phyloP scores from a whole-genome alignment of 2,797 vertebrate genomes.

The Pygocentrus nattereri region DNA sequence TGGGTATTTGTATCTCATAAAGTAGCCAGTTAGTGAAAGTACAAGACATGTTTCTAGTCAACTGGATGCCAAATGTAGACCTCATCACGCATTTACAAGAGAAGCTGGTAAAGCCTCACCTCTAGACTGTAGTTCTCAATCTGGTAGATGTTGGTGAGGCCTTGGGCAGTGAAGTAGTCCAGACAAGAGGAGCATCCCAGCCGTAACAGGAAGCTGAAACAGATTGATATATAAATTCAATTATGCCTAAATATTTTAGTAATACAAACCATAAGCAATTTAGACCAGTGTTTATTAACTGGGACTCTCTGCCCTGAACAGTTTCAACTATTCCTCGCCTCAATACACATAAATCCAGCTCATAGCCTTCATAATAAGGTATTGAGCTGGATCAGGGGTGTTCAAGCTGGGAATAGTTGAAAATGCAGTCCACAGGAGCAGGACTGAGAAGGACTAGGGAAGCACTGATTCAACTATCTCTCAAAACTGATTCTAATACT shows the following conservation, averaged over 20 bases:
- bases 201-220: conserved; percentile 95
- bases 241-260: not conserved
- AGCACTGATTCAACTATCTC: too few species aligned
- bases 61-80: not conserved
- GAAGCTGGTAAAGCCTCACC: conserved; percentile 88
- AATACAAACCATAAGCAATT: not conserved
- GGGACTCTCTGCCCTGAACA: not conserved
- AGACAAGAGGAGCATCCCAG: conserved; percentile 98
- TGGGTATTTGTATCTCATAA: not conserved
- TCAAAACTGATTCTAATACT: too few species aligned
- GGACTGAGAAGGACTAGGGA: too few species aligned
- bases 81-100: conserved; percentile 18
- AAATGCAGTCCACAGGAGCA: not conserved
- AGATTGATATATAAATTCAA: not conserved
- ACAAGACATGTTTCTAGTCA: not conserved
- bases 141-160: conserved; percentile 99
- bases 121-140: conserved; percentile 99
- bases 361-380: not conserved
- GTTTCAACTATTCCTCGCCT: not conserved
- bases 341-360: not conserved
- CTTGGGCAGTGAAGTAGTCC: conserved; percentile 99
- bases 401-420: not conserved
- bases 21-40: not conserved
- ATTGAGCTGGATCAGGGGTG: not conserved
- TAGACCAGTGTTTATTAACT: not conserved